Base-by-base conservation (phyloP, 2,888 invertebrate genomes). In the Seladonia tumulorum region DNA sequence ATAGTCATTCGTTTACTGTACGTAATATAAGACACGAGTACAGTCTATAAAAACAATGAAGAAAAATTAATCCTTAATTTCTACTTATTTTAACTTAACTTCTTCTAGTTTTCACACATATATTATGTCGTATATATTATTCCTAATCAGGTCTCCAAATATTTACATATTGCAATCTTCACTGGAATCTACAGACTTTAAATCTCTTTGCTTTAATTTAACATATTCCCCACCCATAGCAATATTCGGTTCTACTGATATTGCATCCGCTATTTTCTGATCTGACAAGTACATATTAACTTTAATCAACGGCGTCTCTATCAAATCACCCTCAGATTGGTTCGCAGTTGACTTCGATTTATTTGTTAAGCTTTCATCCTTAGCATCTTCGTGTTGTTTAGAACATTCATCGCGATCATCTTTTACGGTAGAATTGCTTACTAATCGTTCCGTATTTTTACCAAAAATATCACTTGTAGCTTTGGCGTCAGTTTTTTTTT, bases 181-280 rank as follows among this genome's bases (percentile, higher is more conserved):
- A 45, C 85, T 79, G 39, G 79, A 79, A 57, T 88, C 83, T 42
- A 94, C 73, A 74, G 91, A 88, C 87, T 94, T 94, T 45, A 94
- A 88, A 84, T 94, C 94, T 81, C 93, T 90, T 78, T 93, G 93
- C 29, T 94, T 94, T 42, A 94, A 25, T 79, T 91, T 88, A 12
- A 90, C 78, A 49, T 92, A 91, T 39, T 91, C 90, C 53, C 70
- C 81, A 76, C 85, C 84, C 76, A 86, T n/a, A 79, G 79, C 81
- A 76, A 90, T 83, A 83, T 88, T 88, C 12, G 88, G 53, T 78
- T 91, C 85, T 66, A 91, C 83, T 22, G 91, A 81, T 76, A 92
- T 89, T 66, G 87, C 83, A 45, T 94, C 90, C 5, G 86, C 80
- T 75, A 93, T 88, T 81, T 82, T 88, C 84, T 93, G 92, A 29